Conservation (phyloP, 2,113 vertebrate genomes). For the Gymnobelideus leadbeateri region DNA sequence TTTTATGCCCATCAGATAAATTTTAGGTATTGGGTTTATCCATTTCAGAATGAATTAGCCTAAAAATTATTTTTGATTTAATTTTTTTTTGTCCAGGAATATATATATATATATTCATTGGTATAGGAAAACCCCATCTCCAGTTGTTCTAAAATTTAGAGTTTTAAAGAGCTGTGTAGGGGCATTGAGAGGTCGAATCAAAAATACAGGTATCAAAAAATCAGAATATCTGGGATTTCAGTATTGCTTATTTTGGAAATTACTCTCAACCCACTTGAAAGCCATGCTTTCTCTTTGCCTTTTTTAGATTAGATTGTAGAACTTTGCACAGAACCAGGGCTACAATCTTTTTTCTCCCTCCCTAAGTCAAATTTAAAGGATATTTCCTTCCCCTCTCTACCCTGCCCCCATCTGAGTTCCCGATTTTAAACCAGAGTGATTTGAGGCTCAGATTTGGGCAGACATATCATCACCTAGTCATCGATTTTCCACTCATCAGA, state of each 20-base stretch:
- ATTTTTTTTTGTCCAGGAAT: neutral
- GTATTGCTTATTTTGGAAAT: neutral
- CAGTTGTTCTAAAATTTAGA: neutral
- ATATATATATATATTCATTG: too few relatives aligned
- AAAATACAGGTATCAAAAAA: neutral
- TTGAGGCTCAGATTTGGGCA: neutral
- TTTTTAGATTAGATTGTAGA: neutral
- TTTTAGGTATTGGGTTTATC: neutral
- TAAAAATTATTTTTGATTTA: neutral
- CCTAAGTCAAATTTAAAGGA: neutral
- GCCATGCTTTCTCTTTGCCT: neutral
- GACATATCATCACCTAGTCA: neutral
- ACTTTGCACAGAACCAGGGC: neutral
- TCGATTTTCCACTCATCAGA: neutral
- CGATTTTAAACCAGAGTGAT: neutral
- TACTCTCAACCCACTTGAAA: neutral
- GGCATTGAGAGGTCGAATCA: neutral
- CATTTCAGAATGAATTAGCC: conserved; percentile 8
- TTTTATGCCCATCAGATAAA: neutral
- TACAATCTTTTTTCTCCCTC: neutral
- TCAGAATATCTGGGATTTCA: neutral
- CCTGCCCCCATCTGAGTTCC: neutral
- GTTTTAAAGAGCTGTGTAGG: neutral
- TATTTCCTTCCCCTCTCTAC: neutral
- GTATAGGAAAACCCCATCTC: neutral